Evolutionary conservation across 2,888 invertebrate genomes (phyloP).

Genomic region (Cantharis lateralis): DNA sequence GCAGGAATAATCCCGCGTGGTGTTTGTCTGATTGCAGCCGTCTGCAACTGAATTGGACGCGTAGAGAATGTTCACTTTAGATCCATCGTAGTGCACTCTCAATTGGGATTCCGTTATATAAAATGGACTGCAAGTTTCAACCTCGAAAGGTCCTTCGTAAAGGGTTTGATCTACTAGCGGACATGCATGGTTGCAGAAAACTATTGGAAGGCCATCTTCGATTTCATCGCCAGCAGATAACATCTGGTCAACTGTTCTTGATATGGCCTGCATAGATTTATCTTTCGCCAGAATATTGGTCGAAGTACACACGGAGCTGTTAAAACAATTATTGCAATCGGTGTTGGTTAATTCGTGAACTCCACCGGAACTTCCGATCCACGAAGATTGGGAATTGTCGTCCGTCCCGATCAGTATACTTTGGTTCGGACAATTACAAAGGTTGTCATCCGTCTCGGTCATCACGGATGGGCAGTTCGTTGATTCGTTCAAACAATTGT

Average conservation of each 20-base stretch:
- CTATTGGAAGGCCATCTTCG: neutral
- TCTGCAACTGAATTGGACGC: neutral
- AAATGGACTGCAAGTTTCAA: neutral
- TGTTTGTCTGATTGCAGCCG: neutral
- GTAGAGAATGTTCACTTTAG: neutral
- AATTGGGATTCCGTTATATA: neutral
- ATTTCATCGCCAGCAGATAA: neutral
- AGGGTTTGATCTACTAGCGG: neutral
- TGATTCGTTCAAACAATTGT: neutral
- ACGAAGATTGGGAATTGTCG: neutral
- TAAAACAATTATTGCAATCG: neutral
- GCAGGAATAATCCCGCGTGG: neutral
- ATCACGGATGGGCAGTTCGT: no score
- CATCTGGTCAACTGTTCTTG: neutral
- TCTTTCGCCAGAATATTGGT: neutral
- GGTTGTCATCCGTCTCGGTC: no score
- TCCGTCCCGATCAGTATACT: neutral
- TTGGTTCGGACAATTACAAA: no score
- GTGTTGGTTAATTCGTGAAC: neutral
- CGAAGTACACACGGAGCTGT: neutral
- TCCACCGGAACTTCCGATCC: neutral
- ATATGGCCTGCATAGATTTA: neutral
- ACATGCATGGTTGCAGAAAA: neutral
- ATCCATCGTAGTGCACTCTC: neutral
- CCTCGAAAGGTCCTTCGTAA: neutral